These are phyloP conservation scores for Sebastes oblongus DNA, from an alignment of 2,797 vertebrate genomes.

Conservation along the genomic window DNA sequence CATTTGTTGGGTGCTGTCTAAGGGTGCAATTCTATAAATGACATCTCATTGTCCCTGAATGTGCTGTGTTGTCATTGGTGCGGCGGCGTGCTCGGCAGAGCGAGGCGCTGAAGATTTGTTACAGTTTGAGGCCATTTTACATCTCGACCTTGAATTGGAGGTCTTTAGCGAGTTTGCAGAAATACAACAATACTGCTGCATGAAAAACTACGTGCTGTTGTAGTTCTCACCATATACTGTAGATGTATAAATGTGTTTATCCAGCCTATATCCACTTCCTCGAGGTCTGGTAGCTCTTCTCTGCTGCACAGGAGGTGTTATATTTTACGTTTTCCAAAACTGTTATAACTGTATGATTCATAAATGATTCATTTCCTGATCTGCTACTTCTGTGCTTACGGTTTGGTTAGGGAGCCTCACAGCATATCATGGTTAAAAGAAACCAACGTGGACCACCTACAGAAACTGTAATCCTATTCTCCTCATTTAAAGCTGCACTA, in stretches of 20 bases:
- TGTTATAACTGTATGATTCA: not conserved
- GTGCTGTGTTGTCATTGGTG: slow-evolving; percentile 32
- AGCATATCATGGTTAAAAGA: not conserved
- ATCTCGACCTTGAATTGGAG: slow-evolving; percentile 39
- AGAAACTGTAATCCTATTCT: not conserved
- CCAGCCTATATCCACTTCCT: not conserved
- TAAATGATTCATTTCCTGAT: not conserved
- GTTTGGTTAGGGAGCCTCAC: not conserved
- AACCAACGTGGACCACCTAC: not conserved
- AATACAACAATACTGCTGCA: not conserved
- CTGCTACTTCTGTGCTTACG: not conserved
- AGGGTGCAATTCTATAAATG: slow-evolving; percentile 57
- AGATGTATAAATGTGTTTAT: not conserved
- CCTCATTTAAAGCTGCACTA: not conserved
- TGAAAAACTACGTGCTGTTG: not conserved
- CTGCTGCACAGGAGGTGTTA: not conserved
- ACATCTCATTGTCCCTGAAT: slow-evolving; percentile 62
- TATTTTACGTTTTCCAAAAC: not conserved
- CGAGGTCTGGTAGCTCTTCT: not conserved
- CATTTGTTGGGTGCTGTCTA: slow-evolving; percentile 47
- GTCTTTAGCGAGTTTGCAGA: not conserved
- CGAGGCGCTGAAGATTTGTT: slow-evolving; percentile 37
- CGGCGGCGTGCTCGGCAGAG: slow-evolving; percentile 12
- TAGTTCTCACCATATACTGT: not conserved
- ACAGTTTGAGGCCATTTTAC: slow-evolving; percentile 29